Evolutionary conservation across 2,113 vertebrate species (phyloP), one percentile per base, ranked within the genome.

Genomic region (Poecile atricapillus): DNA sequence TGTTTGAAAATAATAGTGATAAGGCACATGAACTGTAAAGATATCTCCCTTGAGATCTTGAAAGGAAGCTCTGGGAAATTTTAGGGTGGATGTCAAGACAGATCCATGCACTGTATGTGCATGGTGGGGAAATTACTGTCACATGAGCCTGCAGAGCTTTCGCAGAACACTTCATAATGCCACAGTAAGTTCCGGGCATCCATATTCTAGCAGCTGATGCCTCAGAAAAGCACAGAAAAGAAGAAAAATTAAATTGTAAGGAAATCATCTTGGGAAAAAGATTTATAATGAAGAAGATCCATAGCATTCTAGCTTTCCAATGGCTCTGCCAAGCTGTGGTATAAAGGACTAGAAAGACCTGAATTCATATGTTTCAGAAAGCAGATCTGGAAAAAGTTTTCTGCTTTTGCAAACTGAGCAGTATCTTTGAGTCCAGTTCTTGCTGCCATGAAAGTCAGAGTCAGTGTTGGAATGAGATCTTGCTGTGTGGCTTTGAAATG

Each of bases 51-150:
- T 76, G 55, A 91, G 78, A 83, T 52, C 77, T 44, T 64, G 62
- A 87, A 89, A 58, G 87, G 74, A 93, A 85, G 49, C 74, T 87
- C 81, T 91, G 74, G 58, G 75, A 95, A 76, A 86, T 92, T 86
- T 78, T 77, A 81, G 83, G 94, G 74, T 74, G 39, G 33, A 69
- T 89, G 83, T 89, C 94, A 95, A 83, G 80, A 83, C 55, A 77
- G 55, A 95, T 94, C 60, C 56, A 17, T 23, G 65, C 15, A 30
- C 21, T 81, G 44, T 27, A 5, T 33, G 27, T 83, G 63, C 15
- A 39, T 2, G 39, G 27, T 2, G 5, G 16, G 35, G 62, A 28
- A 56, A 49, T 89, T 85, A 59, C 18, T 35, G n/a, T 85, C 94
- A 93, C 70, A 30, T 7, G 70, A 89, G 58, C 53, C 77, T 49